Conservation (phyloP, 2,113 vertebrate genomes). For the Ictalurus punctatus region DNA sequence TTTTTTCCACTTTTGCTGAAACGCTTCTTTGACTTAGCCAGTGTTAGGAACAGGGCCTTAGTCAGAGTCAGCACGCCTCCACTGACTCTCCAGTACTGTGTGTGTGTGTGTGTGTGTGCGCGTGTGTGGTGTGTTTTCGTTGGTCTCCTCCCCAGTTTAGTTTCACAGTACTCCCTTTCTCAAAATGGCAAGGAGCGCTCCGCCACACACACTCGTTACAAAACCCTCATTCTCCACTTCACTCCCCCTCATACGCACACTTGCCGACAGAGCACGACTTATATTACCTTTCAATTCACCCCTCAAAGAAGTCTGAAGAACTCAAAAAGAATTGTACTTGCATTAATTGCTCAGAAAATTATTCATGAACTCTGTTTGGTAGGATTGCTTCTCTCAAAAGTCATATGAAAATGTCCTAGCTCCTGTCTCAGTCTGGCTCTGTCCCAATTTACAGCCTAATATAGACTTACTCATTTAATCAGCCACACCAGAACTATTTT, state of each 20-base stretch:
- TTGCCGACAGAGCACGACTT: neutral
- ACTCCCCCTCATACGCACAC: conserved; percentile 14
- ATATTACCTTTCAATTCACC: conserved; percentile 18
- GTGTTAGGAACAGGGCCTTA: conserved; percentile 46
- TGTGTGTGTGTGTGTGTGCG: conserved; percentile 16
- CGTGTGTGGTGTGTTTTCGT: conserved; percentile 50
- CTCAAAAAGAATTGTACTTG: neutral
- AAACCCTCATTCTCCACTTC: conserved; percentile 46
- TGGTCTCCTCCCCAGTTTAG: conserved; percentile 57
- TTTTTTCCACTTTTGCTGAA: conserved; percentile 52
- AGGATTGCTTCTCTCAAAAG: neutral
- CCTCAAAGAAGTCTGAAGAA: neutral
- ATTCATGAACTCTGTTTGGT: neutral
- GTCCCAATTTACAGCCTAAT: conserved; percentile 14
- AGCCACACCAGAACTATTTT: conserved; percentile 25
- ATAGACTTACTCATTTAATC: conserved; percentile 27
- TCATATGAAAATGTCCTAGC: neutral
- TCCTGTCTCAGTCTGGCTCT: conserved; percentile 26
- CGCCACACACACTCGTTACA: conserved; percentile 53
- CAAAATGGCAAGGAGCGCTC: conserved; percentile 43
- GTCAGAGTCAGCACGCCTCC: conserved; percentile 42
- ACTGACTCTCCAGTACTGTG: conserved; percentile 26
- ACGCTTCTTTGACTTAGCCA: conserved; percentile 52
- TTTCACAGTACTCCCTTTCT: conserved; percentile 57
- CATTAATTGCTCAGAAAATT: neutral